Percentiles rank a stretch among this genome's conserved stretches.
phyloP scores from a whole-genome alignment of 2,797 vertebrate genomes.

The Amblyopsis hoosieri region DNA sequence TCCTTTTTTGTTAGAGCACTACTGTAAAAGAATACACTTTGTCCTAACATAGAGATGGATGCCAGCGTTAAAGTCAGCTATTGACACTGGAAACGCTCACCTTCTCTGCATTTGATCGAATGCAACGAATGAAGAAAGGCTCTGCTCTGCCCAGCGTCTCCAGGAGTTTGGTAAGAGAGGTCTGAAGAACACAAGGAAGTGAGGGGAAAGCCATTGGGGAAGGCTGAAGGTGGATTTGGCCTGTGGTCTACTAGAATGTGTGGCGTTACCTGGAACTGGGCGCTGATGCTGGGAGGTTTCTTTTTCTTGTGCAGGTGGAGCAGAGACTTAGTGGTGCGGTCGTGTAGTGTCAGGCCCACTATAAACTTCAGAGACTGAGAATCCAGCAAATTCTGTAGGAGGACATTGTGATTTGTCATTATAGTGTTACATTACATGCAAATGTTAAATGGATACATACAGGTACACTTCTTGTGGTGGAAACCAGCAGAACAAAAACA shows the following conservation, averaged over 20 bases:
- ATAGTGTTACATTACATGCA: too few species aligned
- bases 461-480: too few species aligned
- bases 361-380: conserved; percentile 93
- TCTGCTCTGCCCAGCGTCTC: conserved; percentile 93
- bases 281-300: conserved; percentile 96
- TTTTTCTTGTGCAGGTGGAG: conserved; percentile 98
- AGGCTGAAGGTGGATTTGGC: background rate
- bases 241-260: background rate
- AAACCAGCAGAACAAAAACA: too few species aligned
- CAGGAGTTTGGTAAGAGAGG: conserved; percentile 93
- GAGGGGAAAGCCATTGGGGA: too few species aligned
- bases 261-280: conserved; percentile 91
- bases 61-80: background rate
- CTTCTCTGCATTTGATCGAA: conserved; percentile 97
- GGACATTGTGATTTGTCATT: background rate
- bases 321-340: conserved; percentile 94
- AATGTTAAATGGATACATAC: too few species aligned
- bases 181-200: conserved; percentile 67
- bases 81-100: conserved; percentile 56
- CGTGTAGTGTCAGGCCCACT: conserved; percentile 90
- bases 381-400: conserved; percentile 88
- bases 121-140: conserved; percentile 97
- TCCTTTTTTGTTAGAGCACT: background rate
- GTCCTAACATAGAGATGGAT: too few species aligned
- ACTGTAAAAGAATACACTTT: background rate